phyloP scores from a whole-genome alignment of 2,888 invertebrate species.

The Sinelater perroti region DNA sequence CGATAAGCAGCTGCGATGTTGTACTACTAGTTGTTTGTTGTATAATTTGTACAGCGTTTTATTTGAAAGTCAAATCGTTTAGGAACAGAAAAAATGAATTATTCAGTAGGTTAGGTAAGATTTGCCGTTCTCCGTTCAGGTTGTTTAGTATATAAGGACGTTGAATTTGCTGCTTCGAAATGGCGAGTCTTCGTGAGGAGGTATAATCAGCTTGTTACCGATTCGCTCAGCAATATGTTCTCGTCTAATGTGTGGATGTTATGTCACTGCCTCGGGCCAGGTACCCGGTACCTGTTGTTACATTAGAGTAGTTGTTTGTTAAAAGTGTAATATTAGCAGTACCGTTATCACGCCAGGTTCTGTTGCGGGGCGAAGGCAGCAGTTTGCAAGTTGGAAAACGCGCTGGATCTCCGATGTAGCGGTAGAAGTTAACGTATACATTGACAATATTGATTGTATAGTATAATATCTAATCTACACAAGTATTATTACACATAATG shows the following conservation, averaged over 20 bases:
- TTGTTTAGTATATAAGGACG: too few relatives aligned
- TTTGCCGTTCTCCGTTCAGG: too few relatives aligned
- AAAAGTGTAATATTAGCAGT: slow-evolving; percentile 35
- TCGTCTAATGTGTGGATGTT: slow-evolving; percentile 43
- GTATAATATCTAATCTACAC: slow-evolving; percentile 22
- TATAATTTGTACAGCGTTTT: too few relatives aligned
- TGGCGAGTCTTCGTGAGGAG: not conserved
- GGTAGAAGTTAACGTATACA: slow-evolving; percentile 35
- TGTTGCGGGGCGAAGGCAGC: slow-evolving; percentile 17
- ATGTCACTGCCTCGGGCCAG: slow-evolving; percentile 47
- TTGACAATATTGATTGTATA: slow-evolving; percentile 38
- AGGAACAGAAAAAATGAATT: too few relatives aligned
- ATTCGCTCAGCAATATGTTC: slow-evolving; percentile 47
- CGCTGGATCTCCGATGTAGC: slow-evolving; percentile 11
- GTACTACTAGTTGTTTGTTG: too few relatives aligned
- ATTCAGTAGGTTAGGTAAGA: too few relatives aligned
- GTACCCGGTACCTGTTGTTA: slow-evolving; percentile 45
- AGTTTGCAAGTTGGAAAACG: slow-evolving; percentile 12
- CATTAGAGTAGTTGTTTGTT: slow-evolving; percentile 43
- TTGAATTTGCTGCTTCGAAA: slow-evolving; percentile 22
- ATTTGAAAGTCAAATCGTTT: too few relatives aligned
- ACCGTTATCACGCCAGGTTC: slow-evolving; percentile 32
- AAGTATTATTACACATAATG: slow-evolving; percentile 18
- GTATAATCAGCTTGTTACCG: slow-evolving; percentile 31
- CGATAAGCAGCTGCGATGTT: too few relatives aligned